Base-by-base conservation (phyloP, 2,888 invertebrate species). In the Chironomus tentans region DNA sequence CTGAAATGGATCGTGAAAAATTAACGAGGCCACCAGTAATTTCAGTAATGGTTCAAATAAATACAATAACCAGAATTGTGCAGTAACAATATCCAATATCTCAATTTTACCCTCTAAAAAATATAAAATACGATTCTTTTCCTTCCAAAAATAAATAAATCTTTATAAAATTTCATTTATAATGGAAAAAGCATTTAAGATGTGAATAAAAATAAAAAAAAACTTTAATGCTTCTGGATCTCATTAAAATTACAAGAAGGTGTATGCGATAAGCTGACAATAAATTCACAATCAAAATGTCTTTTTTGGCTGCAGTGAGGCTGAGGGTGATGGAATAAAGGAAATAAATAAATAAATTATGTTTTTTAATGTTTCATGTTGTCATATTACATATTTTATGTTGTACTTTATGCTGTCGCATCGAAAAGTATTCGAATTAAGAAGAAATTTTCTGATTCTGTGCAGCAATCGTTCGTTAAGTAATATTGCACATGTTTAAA, bases 321-420 rank as follows among this genome's bases (percentile, higher is more conserved):
- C 3, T n/a, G 15, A 56, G 18, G 56, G 56, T 56, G 56, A 56
- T 48, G 70, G 48, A 46, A 38, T 38, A 10, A 38, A 38, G 71
- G 38, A 28, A 72, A 22, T 48, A 22, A 47, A 74, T 47, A 73
- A 74, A 74, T 74, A 74, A 74, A 74, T 74, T 74, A 74, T 48
- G 68, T 18, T 56, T 21, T 74, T 74, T 74, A 74, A 74, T 74
- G 74, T 74, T 74, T 74, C 38, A 74, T 74, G 74, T 68, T 74
- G 74, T 74, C 74, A 65, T 68, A 68, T 68, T 74, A 74, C 48
- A 74, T 22, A 68, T 68, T 74, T 74, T 74, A 74, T 74, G 74
- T 24, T 68, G 38, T 10, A 38, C 28, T 50, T 70, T n/a, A 28
- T 28, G 28, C 28, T 28, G 28, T 28, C 50, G 13, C 70, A 15